Base-by-base conservation (phyloP, 2,888 invertebrate species). In the Trissoscelio sp. region DNA sequence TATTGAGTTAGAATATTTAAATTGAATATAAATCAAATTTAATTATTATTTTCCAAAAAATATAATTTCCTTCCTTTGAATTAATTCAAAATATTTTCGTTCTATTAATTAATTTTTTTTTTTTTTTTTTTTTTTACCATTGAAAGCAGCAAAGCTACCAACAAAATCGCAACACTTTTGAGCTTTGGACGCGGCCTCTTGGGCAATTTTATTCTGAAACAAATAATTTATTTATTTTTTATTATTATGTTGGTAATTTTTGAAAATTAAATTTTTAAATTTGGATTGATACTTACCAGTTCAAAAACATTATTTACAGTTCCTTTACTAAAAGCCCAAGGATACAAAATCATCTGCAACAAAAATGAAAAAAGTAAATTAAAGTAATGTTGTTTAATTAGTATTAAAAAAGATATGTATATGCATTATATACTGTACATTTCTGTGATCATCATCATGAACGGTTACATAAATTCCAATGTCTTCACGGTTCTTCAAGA, bases 391-490 rank as follows among this genome's bases (percentile, higher is more conserved):
- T 28, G 3, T 28, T n/a, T n/a, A n/a, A n/a, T n/a, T n/a, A n/a
- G n/a, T n/a, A n/a, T n/a, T n/a, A 9, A 31, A 31, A 31, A 37
- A 4, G 9, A 37, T 37, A n/a, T 37, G n/a, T 31, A 37, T 11
- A 37, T 37, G 12, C 0, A 12, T n/a, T n/a, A 7, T 20, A 48
- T 48, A n/a, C 5, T 22, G 6, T 48, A 48, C 48, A 48, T 48
- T 48, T 20, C 22, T 48, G 11, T 48, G 22, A 22, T 22, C 48
- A n/a, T 48, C 22, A 22, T 20, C 11, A 22, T 48, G 48, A 48
- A 48, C 22, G n/a, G 22, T 11, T 4, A 48, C 48, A 22, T 48
- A 48, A 48, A 48, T 22, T 48, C 11, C 48, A 48, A 48, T 48
- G 22, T 48, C n/a, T 48, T 48, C 22, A 22, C 48, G 48, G 22